Evolutionary conservation across 2,888 invertebrate genomes (phyloP).

Genomic region (Tricholauxania praeusta): DNA sequence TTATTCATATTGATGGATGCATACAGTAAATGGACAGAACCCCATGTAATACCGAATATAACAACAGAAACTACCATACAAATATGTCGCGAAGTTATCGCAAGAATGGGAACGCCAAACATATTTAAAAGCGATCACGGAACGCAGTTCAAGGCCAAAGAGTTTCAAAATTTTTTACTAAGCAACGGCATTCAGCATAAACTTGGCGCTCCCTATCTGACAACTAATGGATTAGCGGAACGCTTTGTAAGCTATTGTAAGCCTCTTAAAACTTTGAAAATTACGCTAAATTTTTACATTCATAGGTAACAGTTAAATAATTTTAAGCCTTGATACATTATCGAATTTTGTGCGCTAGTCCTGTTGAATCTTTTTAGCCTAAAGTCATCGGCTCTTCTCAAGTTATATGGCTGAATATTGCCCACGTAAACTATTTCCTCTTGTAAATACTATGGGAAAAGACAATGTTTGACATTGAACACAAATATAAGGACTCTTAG

Average conservation of each 20-base stretch:
- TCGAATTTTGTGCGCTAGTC: neutral
- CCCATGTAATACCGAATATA: too few relatives aligned
- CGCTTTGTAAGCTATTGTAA: too few relatives aligned
- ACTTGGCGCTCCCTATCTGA: constrained; percentile 46
- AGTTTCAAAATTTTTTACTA: too few relatives aligned
- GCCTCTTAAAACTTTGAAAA: too few relatives aligned
- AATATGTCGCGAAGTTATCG: too few relatives aligned
- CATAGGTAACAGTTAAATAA: neutral
- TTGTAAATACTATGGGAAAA: neutral
- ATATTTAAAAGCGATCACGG: too few relatives aligned
- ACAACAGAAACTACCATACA: too few relatives aligned
- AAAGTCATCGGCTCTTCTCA: neutral
- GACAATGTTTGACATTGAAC: constrained; percentile 1
- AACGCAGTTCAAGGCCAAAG: too few relatives aligned
- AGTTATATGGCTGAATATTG: constrained; percentile 3
- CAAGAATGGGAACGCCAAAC: too few relatives aligned
- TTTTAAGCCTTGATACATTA: neutral
- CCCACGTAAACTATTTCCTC: neutral
- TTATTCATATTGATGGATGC: constrained; percentile 15
- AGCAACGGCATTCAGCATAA: too few relatives aligned
- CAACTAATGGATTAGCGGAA: constrained; percentile 45
- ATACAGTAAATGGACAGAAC: neutral
- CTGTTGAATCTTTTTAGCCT: neutral
- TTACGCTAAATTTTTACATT: neutral
- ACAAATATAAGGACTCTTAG: constrained; percentile 7